Percentiles rank a stretch among this genome's conserved stretches.
Conservation (phyloP, 2,113 vertebrate species). For the Gila orcuttii region DNA sequence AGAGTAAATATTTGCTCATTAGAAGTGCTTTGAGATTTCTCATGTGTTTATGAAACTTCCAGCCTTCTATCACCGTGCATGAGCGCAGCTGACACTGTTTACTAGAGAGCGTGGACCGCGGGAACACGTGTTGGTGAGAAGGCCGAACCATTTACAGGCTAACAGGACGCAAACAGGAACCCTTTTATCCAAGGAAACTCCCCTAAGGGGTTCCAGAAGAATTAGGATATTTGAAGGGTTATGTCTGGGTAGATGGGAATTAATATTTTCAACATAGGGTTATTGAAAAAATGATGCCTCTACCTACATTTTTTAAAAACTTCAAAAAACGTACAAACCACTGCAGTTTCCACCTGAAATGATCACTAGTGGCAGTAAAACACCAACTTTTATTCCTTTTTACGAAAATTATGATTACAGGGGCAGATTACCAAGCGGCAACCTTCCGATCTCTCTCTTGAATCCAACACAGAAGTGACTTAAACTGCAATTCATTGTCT, state of each 20-base stretch:
- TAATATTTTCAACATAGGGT: not conserved
- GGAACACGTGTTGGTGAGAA: constrained; percentile 44
- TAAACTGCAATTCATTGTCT: too few species aligned
- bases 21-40: constrained; percentile 51
- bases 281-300: not conserved
- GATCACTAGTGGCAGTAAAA: not conserved
- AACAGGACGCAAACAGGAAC: constrained; percentile 46
- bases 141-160: constrained; percentile 43
- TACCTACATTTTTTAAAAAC: not conserved
- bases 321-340: not conserved
- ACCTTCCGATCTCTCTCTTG: too few species aligned
- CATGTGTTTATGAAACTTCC: constrained; percentile 47
- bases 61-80: constrained; percentile 44
- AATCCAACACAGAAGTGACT: too few species aligned
- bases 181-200: constrained; percentile 42
- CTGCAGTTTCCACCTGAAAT: not conserved
- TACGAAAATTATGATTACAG: not conserved
- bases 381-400: not conserved
- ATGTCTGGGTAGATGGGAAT: not conserved
- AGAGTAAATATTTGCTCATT: constrained; percentile 57
- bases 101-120: constrained; percentile 14
- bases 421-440: too few species aligned
- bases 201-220: not conserved
- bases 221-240: constrained; percentile 10
- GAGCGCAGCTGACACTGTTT: constrained; percentile 52